A percentile compares a stretch with the other conserved stretches of the same genome.
Conservation (phyloP, 1,140 invertebrate genomes). For the Drosophila yakuba region DNA sequence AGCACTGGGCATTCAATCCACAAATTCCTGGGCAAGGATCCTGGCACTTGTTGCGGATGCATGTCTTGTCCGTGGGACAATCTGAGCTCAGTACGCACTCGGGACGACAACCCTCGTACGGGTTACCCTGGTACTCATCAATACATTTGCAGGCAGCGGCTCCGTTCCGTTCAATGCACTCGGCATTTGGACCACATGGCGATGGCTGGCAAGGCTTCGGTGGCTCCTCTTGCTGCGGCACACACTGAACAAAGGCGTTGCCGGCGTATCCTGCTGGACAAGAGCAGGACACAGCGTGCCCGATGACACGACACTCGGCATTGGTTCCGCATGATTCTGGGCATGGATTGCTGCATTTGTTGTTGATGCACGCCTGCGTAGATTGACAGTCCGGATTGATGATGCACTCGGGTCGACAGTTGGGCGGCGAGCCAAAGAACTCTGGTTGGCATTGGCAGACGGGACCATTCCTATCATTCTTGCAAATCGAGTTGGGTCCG, state of each 20-base stretch:
- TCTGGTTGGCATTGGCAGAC: conserved; percentile 89
- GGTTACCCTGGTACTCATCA: conserved; percentile 89
- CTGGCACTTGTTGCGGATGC: conserved; percentile 90
- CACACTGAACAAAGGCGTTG: conserved; percentile 89
- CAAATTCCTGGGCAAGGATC: conserved; percentile 92
- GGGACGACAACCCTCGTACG: conserved; percentile 90
- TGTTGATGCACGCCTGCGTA: conserved; percentile 89
- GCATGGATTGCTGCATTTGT: conserved; percentile 89
- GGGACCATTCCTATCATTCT: conserved; percentile 86
- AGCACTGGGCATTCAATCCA: conserved; percentile 90
- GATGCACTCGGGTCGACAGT: conserved; percentile 90
- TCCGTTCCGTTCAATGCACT: conserved; percentile 88
- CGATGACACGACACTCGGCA: conserved; percentile 90
- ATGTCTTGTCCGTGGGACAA: conserved; percentile 89
- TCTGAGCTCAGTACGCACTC: conserved; percentile 92
- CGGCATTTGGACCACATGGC: conserved; percentile 89
- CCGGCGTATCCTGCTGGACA: conserved; percentile 89
- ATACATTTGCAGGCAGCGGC: conserved; percentile 89
- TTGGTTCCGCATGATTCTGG: conserved; percentile 90
- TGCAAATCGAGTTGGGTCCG: conserved; percentile 89
- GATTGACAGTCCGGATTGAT: conserved; percentile 90
- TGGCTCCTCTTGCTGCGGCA: conserved; percentile 85
- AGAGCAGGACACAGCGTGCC: conserved; percentile 90
- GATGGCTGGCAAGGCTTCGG: conserved; percentile 88
- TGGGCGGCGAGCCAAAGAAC: conserved; percentile 90